A percentile compares a stretch with the other conserved stretches of the same genome.
phyloP scores from a whole-genome alignment of 2,113 vertebrate species.

The Leptodactylus fuscus region DNA sequence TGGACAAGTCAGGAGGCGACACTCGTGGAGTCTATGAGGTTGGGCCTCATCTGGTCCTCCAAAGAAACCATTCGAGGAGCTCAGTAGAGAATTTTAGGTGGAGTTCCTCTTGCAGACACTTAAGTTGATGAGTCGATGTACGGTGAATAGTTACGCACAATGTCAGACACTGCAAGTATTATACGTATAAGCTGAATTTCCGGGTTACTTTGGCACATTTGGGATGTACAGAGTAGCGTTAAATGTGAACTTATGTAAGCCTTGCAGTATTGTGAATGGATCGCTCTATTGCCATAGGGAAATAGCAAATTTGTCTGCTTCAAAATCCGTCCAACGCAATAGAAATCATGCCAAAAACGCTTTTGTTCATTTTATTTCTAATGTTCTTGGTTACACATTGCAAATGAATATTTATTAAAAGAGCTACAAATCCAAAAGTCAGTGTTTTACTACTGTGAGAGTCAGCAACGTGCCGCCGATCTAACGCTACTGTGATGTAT shows the following conservation, averaged over 20 bases:
- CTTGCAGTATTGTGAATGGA: not conserved
- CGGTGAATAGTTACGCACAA: not conserved
- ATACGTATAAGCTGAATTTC: not conserved
- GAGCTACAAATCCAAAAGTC: not conserved
- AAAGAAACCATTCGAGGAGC: too few relatives aligned
- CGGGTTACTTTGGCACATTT: not conserved
- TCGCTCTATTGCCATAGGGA: not conserved
- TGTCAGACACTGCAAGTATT: not conserved
- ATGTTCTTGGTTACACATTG: conserved; percentile 2
- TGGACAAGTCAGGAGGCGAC: too few relatives aligned
- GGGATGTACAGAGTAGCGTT: not conserved
- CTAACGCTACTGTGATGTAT: too few relatives aligned
- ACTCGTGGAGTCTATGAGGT: too few relatives aligned
- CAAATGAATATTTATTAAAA: not conserved
- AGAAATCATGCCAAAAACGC: not conserved
- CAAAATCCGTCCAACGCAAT: not conserved
- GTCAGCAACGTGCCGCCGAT: not conserved
- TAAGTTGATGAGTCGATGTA: not conserved
- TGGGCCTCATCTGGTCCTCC: too few relatives aligned
- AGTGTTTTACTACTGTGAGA: not conserved
- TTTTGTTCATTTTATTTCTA: not conserved
- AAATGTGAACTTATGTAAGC: not conserved
- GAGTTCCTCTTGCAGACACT: not conserved
- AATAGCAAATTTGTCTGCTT: not conserved
- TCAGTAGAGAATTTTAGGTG: too few relatives aligned